These are phyloP conservation scores for Cyphotilapia sp. DNA, from an alignment of 2,113 vertebrate genomes.

Conservation along the genomic window DNA sequence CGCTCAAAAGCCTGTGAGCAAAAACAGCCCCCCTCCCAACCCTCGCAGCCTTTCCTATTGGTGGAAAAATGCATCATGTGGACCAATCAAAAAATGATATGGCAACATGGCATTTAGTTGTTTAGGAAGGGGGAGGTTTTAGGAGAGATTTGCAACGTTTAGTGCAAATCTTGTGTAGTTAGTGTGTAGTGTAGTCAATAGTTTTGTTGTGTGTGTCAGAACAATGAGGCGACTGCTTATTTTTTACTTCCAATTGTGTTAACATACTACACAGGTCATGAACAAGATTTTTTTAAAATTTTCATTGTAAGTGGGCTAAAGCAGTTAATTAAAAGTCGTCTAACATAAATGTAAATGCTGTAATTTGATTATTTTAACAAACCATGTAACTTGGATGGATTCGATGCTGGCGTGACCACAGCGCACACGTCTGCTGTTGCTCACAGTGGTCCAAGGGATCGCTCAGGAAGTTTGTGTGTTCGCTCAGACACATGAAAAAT, in stretches of 20 bases:
- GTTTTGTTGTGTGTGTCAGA: too few species aligned
- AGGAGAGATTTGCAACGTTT: too few species aligned
- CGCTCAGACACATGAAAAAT: not conserved
- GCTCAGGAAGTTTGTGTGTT: not conserved
- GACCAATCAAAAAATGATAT: too few species aligned
- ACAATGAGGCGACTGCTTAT: too few species aligned
- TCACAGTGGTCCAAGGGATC: accelerated
- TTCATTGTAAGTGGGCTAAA: not conserved
- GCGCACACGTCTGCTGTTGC: accelerated
- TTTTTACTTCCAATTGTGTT: accelerated
- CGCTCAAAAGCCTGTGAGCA: too few species aligned
- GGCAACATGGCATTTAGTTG: too few species aligned
- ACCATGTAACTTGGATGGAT: accelerated
- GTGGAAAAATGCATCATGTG: too few species aligned
- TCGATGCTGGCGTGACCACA: not conserved
- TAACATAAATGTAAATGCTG: accelerated
- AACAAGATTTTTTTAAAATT: accelerated
- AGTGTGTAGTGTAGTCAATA: too few species aligned
- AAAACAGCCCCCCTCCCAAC: too few species aligned
- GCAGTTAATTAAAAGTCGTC: accelerated
- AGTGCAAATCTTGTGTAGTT: too few species aligned
- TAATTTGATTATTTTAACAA: not conserved
- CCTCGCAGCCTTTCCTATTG: too few species aligned
- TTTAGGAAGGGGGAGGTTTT: too few species aligned
- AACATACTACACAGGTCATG: accelerated